Evolutionary conservation across 2,888 invertebrate genomes (phyloP).

Genomic region (Priocnemis perturbator): DNA sequence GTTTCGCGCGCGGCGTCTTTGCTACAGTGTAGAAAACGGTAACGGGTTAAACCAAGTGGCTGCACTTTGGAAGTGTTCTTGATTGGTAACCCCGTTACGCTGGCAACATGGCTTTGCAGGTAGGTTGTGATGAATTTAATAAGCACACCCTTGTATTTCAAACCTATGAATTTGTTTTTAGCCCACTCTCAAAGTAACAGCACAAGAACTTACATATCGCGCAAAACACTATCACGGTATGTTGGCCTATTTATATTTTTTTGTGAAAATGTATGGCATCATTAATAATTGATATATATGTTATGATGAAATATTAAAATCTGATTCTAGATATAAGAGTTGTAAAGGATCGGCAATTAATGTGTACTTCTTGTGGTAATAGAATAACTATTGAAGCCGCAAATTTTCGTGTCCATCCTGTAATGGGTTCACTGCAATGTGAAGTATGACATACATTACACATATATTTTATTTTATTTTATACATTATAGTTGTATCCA

Average conservation of each 20-base stretch:
- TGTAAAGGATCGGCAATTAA: conserved; percentile 33
- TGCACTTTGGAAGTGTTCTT: not conserved
- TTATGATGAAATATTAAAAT: not conserved
- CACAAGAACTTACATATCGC: conserved; percentile 44
- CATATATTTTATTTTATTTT: too few relatives aligned
- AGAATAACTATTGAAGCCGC: conserved; percentile 33
- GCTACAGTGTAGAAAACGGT: too few relatives aligned
- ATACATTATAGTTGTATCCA: too few relatives aligned
- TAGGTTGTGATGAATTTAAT: not conserved
- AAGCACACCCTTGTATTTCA: not conserved
- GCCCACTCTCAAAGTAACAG: conserved; percentile 29
- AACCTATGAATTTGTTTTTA: conserved; percentile 12
- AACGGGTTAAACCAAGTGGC: too few relatives aligned
- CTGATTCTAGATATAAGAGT: conserved; percentile 40
- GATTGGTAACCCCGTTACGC: not conserved
- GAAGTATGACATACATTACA: conserved; percentile 50
- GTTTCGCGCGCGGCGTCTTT: too few relatives aligned
- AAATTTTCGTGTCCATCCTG: conserved; percentile 46
- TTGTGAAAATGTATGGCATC: not conserved
- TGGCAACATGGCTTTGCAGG: conserved; percentile 3
- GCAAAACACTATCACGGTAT: conserved; percentile 42
- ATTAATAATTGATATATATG: not conserved
- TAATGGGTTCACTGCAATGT: conserved; percentile 51
- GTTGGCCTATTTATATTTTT: conserved; percentile 10
- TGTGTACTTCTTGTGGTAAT: conserved; percentile 52